These are phyloP conservation scores for Galago senegalensis DNA, from an alignment of 2,797 vertebrate genomes.

Conservation along the genomic window DNA sequence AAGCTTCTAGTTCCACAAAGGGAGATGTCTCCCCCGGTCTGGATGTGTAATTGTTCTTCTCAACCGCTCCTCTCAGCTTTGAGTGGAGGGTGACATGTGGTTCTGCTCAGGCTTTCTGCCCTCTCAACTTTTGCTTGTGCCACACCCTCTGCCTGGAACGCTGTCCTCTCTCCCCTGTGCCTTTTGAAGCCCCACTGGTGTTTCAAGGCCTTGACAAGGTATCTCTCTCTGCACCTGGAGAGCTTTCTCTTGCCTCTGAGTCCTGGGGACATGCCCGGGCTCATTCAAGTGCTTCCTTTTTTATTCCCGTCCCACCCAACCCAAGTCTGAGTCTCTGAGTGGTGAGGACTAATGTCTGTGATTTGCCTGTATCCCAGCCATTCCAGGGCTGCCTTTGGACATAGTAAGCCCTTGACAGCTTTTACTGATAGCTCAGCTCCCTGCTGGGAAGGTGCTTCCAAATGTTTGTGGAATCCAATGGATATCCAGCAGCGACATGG, in stretches of 20 bases:
- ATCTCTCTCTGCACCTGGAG: neutral
- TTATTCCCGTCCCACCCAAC: neutral
- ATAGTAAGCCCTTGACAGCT: accelerated
- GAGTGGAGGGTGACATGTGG: accelerated
- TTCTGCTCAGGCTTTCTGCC: neutral
- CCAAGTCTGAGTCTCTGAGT: neutral
- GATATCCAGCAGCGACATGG: neutral
- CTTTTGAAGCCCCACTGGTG: neutral
- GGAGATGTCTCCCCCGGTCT: neutral
- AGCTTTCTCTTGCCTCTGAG: neutral
- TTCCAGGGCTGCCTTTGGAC: neutral
- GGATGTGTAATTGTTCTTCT: accelerated
- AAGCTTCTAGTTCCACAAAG: neutral
- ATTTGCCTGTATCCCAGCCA: neutral
- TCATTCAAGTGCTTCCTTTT: neutral
- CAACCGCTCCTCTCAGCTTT: accelerated
- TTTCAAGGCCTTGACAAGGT: neutral
- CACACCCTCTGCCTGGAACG: neutral
- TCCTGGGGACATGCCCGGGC: neutral
- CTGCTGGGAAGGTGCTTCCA: neutral
- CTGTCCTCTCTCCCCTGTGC: neutral
- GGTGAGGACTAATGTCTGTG: neutral
- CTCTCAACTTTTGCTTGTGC: neutral
- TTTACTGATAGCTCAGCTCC: neutral
- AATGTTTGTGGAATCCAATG: neutral